Evolutionary conservation across 1,140 invertebrate genomes (phyloP).

Genomic region (Wiebesia pumilae): DNA sequence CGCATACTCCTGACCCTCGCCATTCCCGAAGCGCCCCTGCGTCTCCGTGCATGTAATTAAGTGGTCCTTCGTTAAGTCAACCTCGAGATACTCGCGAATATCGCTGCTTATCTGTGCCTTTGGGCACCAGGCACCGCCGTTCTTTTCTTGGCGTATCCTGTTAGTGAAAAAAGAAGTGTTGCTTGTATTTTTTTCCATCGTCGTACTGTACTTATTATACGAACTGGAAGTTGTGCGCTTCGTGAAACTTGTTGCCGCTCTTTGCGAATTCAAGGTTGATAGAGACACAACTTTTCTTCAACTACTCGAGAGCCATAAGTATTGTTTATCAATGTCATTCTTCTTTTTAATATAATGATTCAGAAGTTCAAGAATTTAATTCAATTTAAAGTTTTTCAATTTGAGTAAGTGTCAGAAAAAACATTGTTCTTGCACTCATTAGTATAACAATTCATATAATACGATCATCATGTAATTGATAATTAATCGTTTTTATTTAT

Average conservation of each 20-base stretch:
- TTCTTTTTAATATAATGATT: too few species aligned
- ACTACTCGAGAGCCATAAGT: too few species aligned
- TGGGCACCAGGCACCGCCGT: constrained; percentile 96
- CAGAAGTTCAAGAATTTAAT: too few species aligned
- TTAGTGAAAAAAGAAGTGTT: background rate
- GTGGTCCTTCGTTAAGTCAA: constrained; percentile 86
- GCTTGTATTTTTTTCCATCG: background rate
- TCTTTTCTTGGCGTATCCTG: constrained; percentile 81
- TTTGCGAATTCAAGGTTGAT: background rate
- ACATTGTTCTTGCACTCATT: too few species aligned
- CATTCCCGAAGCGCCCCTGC: constrained; percentile 95
- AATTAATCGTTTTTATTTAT: too few species aligned
- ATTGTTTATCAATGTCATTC: too few species aligned
- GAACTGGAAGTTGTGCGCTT: constrained; percentile 15
- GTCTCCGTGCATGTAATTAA: constrained; percentile 91
- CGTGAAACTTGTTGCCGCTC: background rate
- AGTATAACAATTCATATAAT: too few species aligned
- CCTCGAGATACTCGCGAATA: constrained; percentile 89
- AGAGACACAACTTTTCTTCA: too few species aligned
- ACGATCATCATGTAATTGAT: too few species aligned
- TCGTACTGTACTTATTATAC: background rate
- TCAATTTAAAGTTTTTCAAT: too few species aligned
- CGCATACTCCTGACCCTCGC: constrained; percentile 92
- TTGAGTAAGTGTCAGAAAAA: too few species aligned
- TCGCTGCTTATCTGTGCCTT: constrained; percentile 83